Evolutionary conservation across 2,113 vertebrate genomes (phyloP).

Genomic region (Lampris incognitus): DNA sequence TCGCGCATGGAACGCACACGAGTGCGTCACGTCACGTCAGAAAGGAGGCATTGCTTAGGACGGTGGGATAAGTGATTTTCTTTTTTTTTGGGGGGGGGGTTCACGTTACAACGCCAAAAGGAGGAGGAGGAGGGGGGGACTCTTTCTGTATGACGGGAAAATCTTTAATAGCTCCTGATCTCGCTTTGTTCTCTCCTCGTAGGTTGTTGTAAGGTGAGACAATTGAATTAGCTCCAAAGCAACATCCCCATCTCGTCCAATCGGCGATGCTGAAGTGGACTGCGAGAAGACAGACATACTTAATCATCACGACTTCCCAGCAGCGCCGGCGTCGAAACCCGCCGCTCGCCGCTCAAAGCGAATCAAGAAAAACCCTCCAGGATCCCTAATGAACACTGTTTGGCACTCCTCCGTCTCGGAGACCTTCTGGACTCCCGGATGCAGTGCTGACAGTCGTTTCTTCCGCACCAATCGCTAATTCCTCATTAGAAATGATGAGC

Average conservation of each 20-base stretch:
- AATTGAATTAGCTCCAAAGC: conserved; percentile 57
- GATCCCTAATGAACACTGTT: conserved; percentile 61
- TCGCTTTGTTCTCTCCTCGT: conserved; percentile 41
- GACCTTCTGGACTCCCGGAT: conserved; percentile 65
- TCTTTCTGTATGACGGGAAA: conserved; percentile 27
- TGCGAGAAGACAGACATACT: conserved; percentile 35
- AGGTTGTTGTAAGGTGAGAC: conserved; percentile 26
- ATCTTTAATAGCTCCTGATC: conserved; percentile 45
- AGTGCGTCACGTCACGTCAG: conserved; percentile 54
- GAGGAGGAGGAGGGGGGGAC: conserved; percentile 36
- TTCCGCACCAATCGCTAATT: conserved; percentile 75
- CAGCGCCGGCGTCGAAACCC: conserved; percentile 35
- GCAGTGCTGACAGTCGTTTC: conserved; percentile 74
- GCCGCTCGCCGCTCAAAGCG: conserved; percentile 43
- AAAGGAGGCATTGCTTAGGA: conserved; percentile 52
- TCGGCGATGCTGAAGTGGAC: conserved; percentile 36
- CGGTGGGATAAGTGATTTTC: conserved; percentile 49
- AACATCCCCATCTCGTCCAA: conserved; percentile 45
- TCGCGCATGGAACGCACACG: conserved; percentile 58
- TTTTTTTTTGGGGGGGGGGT: conserved; percentile 29
- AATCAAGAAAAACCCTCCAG: conserved; percentile 55
- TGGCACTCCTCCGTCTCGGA: conserved; percentile 60
- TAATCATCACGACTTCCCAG: conserved; percentile 48
- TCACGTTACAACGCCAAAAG: conserved; percentile 16
- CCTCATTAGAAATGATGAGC: conserved; percentile 86